Evolutionary conservation across 2,113 vertebrate species (phyloP), one percentile per base, ranked within the genome.

Genomic region (Dascyllus trimaculatus): DNA sequence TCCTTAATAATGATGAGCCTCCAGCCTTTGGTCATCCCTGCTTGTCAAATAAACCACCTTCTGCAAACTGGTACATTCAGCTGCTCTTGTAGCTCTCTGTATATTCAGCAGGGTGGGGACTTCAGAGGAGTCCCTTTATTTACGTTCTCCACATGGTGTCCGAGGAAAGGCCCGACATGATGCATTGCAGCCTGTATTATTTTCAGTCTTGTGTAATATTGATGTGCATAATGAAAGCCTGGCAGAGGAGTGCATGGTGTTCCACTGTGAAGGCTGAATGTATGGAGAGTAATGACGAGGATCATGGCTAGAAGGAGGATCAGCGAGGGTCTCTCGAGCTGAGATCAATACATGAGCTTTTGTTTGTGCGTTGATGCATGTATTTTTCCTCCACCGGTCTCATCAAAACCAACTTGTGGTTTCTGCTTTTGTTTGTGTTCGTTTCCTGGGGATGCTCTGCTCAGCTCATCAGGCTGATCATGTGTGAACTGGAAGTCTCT

Each of bases 161-260:
- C 32, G 35, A 66, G 60, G 63, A 73, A 65, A 53, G 73, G 38
- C 60, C 29, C 26, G 45, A 19, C n/a, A 72, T 75, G 71, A 80
- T 72, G 75, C 49, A 81, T 26, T 73, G 70, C 83, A 65, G 72
- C 29, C 63, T 25, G 52, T 66, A 57, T 61, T 82, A 72, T 80
- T 86, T 80, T 63, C 32, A 66, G 65, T 63, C 71, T 70, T 75
- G 57, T 66, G 71, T 80, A 75, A 84, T 75, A 76, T 82, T 64
- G 65, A 85, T 69, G 64, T 53, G 46, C 51, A 78, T 64, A 84
- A 53, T 62, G 25, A 83, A 81, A 78, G 75, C 18, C 48, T 24
- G 52, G 4, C 29, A 53, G 61, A 63, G 38, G 75, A 66, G 61
- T 72, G 70, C 77, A 62, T 64, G 57, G 32, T 77, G 71, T 64